These are phyloP conservation scores for Bos javanicus DNA, from an alignment of 2,113 vertebrate genomes.

Conservation along the genomic window DNA sequence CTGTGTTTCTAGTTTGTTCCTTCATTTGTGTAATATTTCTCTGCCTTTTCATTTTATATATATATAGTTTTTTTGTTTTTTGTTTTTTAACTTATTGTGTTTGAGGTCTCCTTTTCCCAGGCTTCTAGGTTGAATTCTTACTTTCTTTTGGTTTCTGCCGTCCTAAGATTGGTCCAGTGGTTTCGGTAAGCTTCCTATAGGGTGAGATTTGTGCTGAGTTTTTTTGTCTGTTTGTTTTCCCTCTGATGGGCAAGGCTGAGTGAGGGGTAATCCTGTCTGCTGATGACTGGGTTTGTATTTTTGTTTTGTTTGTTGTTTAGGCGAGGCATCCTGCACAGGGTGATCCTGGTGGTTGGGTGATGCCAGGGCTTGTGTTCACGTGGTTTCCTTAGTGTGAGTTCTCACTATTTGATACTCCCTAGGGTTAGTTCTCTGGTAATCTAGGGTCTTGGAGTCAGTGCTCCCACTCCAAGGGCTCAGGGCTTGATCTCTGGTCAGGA, in stretches of 20 bases:
- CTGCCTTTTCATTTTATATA: not conserved
- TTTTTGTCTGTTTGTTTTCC: not conserved
- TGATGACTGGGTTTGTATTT: not conserved
- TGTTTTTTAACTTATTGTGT: not conserved
- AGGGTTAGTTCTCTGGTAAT: not conserved
- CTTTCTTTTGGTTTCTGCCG: not conserved
- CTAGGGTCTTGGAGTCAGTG: not conserved
- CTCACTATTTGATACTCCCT: not conserved
- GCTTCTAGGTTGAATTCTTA: not conserved
- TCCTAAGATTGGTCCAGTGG: not conserved
- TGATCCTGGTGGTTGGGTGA: not conserved
- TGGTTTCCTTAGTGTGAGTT: not conserved
- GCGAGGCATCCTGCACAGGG: accelerated
- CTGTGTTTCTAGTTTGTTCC: not conserved
- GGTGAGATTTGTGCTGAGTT: not conserved
- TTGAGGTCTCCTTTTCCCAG: not conserved
- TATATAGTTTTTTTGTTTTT: too few relatives aligned
- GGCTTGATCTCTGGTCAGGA: not conserved
- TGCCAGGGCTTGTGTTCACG: accelerated
- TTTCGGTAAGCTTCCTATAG: not conserved
- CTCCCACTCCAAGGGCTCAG: not conserved
- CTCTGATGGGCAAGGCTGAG: not conserved
- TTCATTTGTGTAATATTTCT: not conserved
- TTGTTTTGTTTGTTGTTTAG: not conserved
- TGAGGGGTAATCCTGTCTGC: not conserved